Evolutionary conservation across 2,113 vertebrate species (phyloP).

Genomic region (Dinomys branickii): DNA sequence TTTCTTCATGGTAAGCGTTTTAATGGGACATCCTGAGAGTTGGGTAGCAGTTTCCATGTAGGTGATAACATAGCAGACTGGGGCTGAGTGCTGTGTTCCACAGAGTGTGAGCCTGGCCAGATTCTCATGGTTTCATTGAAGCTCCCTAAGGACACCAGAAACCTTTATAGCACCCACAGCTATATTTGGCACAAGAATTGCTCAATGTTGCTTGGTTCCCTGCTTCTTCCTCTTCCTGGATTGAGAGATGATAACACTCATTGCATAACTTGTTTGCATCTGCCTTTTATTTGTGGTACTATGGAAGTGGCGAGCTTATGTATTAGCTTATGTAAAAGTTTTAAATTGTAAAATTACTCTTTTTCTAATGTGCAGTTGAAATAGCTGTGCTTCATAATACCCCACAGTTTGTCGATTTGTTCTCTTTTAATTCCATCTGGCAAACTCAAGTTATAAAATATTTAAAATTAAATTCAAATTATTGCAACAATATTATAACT

Average conservation of each 20-base stretch:
- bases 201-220: not conserved
- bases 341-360: constrained; percentile 53
- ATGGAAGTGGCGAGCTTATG: not conserved
- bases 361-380: constrained; percentile 38
- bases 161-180: not conserved
- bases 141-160: not conserved
- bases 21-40: not conserved
- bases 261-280: not conserved
- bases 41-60: fast-evolving
- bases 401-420: constrained; percentile 61
- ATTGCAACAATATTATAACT: constrained; percentile 55
- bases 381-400: not conserved
- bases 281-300: not conserved
- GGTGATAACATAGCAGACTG: not conserved
- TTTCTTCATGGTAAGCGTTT: not conserved
- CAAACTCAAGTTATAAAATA: constrained; percentile 65
- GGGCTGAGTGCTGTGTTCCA: not conserved
- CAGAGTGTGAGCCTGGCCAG: not conserved
- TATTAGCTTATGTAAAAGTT: constrained; percentile 27
- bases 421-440: constrained; percentile 67
- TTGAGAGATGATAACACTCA: not conserved
- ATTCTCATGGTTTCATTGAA: not conserved
- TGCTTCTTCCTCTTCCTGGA: not conserved
- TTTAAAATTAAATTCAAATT: constrained; percentile 52
- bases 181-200: not conserved